These are phyloP conservation scores for Holotrichia oblita DNA, from an alignment of 1,140 invertebrate genomes.

Conservation along the genomic window DNA sequence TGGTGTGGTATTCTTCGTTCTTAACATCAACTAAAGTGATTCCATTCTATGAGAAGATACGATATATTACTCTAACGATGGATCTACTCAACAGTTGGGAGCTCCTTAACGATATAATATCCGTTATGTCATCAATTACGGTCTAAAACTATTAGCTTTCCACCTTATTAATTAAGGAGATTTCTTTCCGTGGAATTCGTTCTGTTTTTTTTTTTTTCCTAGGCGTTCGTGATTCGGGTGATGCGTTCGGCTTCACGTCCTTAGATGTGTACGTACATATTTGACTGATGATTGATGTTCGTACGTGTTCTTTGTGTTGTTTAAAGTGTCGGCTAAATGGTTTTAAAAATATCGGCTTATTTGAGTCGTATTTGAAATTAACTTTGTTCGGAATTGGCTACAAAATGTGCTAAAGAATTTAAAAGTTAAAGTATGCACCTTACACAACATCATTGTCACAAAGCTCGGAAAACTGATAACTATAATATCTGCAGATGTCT, in stretches of 20 bases:
- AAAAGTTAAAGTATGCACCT: too few species aligned
- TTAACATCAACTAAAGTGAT: too few species aligned
- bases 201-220: not conserved
- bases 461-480: too few species aligned
- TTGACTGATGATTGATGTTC: slow-evolving; percentile 17
- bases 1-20: not conserved
- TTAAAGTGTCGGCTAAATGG: slow-evolving; percentile 15
- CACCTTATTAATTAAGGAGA: slow-evolving; percentile 32
- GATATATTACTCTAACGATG: not conserved
- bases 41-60: too few species aligned
- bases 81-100: slow-evolving; percentile 25
- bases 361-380: not conserved
- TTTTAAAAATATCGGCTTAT: slow-evolving; percentile 3
- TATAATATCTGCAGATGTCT: too few species aligned
- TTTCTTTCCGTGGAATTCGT: slow-evolving; percentile 23
- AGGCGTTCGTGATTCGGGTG: not conserved
- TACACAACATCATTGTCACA: too few species aligned
- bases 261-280: slow-evolving; percentile 4
- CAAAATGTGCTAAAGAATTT: too few species aligned
- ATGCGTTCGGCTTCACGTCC: slow-evolving; percentile 20
- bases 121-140: slow-evolving; percentile 36
- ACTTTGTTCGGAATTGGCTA: too few species aligned
- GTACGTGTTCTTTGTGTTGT: not conserved
- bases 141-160: slow-evolving; percentile 27
- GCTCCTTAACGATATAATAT: slow-evolving; percentile 28